Conservation (phyloP, 2,113 vertebrate genomes). For the Campylorhamphus procurvoides region DNA sequence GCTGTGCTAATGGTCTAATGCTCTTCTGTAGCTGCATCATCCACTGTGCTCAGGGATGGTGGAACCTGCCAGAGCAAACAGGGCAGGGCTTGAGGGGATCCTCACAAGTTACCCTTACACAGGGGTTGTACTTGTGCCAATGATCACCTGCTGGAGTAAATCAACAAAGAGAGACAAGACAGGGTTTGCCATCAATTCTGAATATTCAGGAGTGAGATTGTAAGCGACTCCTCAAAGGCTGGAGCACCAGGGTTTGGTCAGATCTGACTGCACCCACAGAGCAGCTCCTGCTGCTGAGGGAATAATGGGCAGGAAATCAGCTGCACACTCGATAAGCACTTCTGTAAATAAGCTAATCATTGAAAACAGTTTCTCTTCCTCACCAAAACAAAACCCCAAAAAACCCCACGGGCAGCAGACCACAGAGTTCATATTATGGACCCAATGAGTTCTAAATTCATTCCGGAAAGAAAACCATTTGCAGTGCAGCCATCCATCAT, state of each 20-base stretch:
- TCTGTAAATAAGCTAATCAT: not conserved
- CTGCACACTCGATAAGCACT: not conserved
- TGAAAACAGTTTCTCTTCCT: not conserved
- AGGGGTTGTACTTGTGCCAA: not conserved
- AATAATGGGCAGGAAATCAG: not conserved
- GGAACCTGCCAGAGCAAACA: not conserved
- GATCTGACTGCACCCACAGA: not conserved
- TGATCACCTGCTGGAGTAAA: not conserved
- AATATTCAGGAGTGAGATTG: not conserved
- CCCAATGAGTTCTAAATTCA: not conserved
- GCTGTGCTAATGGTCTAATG: not conserved
- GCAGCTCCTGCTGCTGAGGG: not conserved
- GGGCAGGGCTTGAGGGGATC: not conserved
- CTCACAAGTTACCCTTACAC: too few relatives aligned
- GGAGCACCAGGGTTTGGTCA: not conserved
- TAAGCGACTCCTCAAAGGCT: not conserved
- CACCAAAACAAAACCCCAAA: not conserved
- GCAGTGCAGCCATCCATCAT: conserved; percentile 28
- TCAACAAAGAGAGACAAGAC: not conserved
- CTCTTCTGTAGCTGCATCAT: not conserved
- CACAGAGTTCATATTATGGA: not conserved
- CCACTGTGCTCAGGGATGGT: not conserved
- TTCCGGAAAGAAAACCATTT: conserved; percentile 19
- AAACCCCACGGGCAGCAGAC: not conserved
- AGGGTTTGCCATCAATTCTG: not conserved